Base-by-base conservation (phyloP, 2,797 vertebrate genomes). In the Gymnocypris eckloni region DNA sequence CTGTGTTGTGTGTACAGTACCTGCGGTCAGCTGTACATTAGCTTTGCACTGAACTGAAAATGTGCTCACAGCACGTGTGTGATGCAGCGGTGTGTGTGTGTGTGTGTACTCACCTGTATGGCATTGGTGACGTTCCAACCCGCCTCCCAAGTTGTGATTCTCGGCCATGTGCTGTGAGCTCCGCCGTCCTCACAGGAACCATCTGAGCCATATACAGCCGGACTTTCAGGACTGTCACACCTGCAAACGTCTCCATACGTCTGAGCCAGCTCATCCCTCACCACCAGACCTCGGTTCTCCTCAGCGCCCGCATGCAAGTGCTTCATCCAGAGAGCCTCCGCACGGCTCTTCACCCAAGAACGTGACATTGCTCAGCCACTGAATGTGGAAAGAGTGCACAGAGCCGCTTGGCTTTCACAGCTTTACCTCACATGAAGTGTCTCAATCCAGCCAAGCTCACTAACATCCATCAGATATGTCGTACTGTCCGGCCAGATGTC, bases 51-150 rank as follows among this genome's bases (percentile, higher is more conserved):
- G 8, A n/a, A 70, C 28, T 22, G 15, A 43, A 16, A 70, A 16
- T 69, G 15, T 9, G 12, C 13, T 28, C 2, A 20, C 1, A 86
- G 82, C 90, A 87, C 79, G 16, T 22, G 37, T 79, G 54, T 73
- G 13, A 50, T 10, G 37, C 22, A 37, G 69, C 45, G 41, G 41
- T 6, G 39, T 91, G 87, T 91, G 87, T 87, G 59, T 56, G 56
- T 41, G 82, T 78, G 73, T 61, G 25, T 61, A 67, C 28, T 93
- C 90, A 92, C 93, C 92, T 94, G 92, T 45, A 93, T 92, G 41
- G 84, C 91, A 76, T 92, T 92, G 39, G 92, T 94, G 82, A 94
- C 93, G 25, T 93, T 95, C 92, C 92, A 94, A 76, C 91, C 91
- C 79, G 93, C 92, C 90, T 95, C 94, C 92, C 93, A 94, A 71